Conservation (phyloP, 2,888 invertebrate genomes). For the Noctua comes region DNA sequence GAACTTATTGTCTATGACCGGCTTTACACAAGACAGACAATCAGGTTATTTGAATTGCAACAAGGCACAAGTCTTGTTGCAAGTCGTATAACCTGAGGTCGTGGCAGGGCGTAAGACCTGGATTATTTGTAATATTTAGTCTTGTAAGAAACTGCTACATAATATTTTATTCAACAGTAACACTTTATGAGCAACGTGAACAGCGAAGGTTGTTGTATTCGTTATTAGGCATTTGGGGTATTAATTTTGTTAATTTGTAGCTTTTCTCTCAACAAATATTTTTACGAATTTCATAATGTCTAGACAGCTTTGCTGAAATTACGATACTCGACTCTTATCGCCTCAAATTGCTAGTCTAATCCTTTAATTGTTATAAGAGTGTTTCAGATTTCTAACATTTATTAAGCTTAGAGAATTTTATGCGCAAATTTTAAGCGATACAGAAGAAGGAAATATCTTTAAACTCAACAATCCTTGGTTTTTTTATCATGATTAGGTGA, state of each 20-base stretch:
- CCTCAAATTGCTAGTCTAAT: not conserved
- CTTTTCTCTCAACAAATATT: not conserved
- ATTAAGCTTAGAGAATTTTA: not conserved
- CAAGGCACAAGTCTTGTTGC: not conserved
- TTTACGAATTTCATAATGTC: not conserved
- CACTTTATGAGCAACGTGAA: conserved; percentile 10
- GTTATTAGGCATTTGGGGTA: not conserved
- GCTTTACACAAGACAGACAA: not conserved
- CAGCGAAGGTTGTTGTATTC: not conserved
- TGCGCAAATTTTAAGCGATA: not conserved
- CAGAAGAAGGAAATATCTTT: not conserved
- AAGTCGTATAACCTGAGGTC: not conserved
- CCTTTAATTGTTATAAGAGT: not conserved
- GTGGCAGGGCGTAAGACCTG: not conserved
- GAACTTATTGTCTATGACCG: not conserved
- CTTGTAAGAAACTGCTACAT: not conserved
- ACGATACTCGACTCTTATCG: not conserved
- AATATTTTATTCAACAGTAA: conserved; percentile 6
- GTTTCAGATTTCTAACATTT: not conserved
- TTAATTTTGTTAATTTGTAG: not conserved
- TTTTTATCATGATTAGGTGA: not conserved
- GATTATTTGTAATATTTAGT: conserved; percentile 1
- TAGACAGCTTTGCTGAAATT: not conserved
- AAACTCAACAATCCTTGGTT: not conserved
- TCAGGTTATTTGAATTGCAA: no score